A percentile compares a stretch with the other conserved stretches of the same genome.
phyloP scores from a whole-genome alignment of 2,113 vertebrate genomes.

The Morone chrysops region DNA sequence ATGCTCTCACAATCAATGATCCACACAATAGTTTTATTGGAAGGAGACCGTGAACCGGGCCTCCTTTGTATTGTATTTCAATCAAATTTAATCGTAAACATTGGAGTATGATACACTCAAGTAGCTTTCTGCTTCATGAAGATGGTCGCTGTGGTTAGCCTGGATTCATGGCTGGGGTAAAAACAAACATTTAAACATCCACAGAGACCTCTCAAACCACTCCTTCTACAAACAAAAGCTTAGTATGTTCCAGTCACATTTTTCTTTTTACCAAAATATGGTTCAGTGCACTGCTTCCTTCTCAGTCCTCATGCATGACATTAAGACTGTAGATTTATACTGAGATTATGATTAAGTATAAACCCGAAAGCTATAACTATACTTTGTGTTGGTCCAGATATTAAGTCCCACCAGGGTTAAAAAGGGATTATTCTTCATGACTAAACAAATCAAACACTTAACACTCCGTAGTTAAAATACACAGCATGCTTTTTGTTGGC shows the following conservation, averaged over 20 bases:
- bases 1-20: slow-evolving; percentile 1
- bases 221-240: background rate
- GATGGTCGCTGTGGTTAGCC: background rate
- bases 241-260: background rate
- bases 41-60: background rate
- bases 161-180: background rate
- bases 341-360: background rate
- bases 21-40: background rate
- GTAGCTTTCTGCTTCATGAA: background rate
- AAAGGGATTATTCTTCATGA: background rate
- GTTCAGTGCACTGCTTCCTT: background rate
- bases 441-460: background rate
- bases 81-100: slow-evolving; percentile 2
- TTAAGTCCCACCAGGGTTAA: background rate
- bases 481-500: background rate
- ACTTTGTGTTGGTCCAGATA: background rate
- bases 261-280: background rate
- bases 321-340: background rate
- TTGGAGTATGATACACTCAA: background rate
- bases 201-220: background rate
- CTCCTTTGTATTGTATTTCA: background rate
- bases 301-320: background rate
- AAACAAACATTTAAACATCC: background rate
- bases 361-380: background rate
- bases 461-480: background rate